Evolutionary conservation across 2,888 invertebrate genomes (phyloP).

Genomic region (Augochlorella aurata): DNA sequence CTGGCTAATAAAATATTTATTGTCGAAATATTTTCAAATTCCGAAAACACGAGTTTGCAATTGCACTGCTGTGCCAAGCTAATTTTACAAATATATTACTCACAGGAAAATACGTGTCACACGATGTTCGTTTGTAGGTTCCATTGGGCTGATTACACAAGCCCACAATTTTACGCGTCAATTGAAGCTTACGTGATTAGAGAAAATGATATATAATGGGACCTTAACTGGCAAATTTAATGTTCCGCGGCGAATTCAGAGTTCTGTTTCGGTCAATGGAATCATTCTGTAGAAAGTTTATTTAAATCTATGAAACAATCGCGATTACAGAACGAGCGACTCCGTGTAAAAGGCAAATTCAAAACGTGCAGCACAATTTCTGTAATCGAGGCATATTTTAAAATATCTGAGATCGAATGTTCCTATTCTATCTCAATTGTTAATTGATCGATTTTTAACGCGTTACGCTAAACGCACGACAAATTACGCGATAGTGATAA

Average conservation of each 20-base stretch:
- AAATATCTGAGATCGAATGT: too few species aligned
- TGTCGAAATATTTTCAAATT: not conserved
- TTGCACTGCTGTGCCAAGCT: not conserved
- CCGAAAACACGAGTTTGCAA: not conserved
- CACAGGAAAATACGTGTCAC: not conserved
- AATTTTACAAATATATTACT: not conserved
- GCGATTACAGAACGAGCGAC: not conserved
- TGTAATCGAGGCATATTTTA: not conserved
- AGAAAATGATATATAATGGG: not conserved
- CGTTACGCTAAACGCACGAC: not conserved
- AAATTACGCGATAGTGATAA: not conserved
- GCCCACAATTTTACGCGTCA: not conserved
- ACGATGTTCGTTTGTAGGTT: not conserved
- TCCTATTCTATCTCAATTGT: too few species aligned
- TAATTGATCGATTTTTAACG: not conserved
- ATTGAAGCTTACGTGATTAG: not conserved
- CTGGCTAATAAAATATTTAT: not conserved
- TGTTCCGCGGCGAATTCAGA: not conserved
- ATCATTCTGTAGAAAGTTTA: not conserved
- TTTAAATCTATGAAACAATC: not conserved
- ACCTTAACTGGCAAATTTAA: not conserved
- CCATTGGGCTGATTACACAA: not conserved
- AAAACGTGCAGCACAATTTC: not conserved
- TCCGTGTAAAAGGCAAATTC: not conserved
- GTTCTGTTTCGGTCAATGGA: not conserved